These are phyloP conservation scores for Intellagama lesueurii DNA, from an alignment of 2,797 vertebrate genomes.

Conservation along the genomic window DNA sequence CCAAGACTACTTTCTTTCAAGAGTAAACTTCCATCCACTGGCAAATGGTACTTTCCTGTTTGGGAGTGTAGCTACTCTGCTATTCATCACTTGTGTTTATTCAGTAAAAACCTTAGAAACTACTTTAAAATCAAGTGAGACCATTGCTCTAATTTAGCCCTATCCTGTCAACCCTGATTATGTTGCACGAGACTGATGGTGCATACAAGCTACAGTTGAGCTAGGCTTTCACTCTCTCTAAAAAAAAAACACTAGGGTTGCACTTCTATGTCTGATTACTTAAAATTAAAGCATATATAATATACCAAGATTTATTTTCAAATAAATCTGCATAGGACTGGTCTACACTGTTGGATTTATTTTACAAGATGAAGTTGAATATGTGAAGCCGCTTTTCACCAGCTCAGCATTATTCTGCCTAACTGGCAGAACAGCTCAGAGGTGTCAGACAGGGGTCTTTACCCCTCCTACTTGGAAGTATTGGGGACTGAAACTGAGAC, in stretches of 20 bases:
- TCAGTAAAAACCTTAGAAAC: neutral
- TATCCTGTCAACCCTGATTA: neutral
- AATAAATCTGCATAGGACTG: neutral
- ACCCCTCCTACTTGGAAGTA: neutral
- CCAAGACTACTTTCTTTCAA: neutral
- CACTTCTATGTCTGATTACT: neutral
- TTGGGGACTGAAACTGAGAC: neutral
- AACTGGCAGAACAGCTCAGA: neutral
- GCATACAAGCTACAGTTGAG: too few relatives aligned
- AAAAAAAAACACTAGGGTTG: neutral
- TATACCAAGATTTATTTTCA: neutral
- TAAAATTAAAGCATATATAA: neutral
- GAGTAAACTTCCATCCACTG: neutral
- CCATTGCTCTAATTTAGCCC: neutral
- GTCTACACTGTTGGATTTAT: neutral
- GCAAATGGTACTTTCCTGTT: neutral
- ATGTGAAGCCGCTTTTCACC: neutral
- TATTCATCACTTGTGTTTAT: neutral
- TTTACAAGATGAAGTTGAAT: neutral
- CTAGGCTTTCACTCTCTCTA: too few relatives aligned
- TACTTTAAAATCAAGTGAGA: neutral
- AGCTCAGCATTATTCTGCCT: neutral
- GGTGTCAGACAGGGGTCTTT: too few relatives aligned
- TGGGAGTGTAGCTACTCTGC: neutral
- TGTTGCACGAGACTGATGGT: too few relatives aligned